A percentile compares a stretch with the other conserved stretches of the same genome.
These are phyloP conservation scores for Tragelaphus buxtoni DNA, from an alignment of 2,113 vertebrate species.

Conservation along the genomic window DNA sequence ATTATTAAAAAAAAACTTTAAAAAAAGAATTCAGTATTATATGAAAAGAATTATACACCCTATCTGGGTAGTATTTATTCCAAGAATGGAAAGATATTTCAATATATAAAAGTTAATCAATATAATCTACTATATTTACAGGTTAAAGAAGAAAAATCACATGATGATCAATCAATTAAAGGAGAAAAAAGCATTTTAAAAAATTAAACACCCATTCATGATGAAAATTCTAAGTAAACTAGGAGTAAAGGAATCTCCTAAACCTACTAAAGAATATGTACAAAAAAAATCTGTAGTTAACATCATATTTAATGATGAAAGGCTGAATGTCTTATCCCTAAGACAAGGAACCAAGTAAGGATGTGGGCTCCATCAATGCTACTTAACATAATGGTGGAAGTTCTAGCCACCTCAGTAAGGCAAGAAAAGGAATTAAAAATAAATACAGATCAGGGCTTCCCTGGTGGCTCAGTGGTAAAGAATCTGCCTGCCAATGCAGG, in stretches of 20 bases:
- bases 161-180: not conserved
- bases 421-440: not conserved
- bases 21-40: not conserved
- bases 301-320: not conserved
- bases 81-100: not conserved
- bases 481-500: not conserved
- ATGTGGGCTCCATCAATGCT: not conserved
- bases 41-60: not conserved
- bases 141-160: not conserved
- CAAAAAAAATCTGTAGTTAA: not conserved
- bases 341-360: not conserved
- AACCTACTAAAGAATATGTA: not conserved
- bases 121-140: not conserved
- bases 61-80: not conserved
- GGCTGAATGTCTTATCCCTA: not conserved
- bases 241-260: not conserved
- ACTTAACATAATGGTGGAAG: not conserved
- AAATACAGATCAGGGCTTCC: not conserved
- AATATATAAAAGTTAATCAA: not conserved
- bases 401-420: not conserved
- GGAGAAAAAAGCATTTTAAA: not conserved
- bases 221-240: not conserved
- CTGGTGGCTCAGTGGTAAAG: not conserved
- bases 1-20: fast-evolving
- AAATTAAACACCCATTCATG: not conserved